Base-by-base conservation (phyloP, 2,113 vertebrate genomes). In the Pygoscelis antarcticus region DNA sequence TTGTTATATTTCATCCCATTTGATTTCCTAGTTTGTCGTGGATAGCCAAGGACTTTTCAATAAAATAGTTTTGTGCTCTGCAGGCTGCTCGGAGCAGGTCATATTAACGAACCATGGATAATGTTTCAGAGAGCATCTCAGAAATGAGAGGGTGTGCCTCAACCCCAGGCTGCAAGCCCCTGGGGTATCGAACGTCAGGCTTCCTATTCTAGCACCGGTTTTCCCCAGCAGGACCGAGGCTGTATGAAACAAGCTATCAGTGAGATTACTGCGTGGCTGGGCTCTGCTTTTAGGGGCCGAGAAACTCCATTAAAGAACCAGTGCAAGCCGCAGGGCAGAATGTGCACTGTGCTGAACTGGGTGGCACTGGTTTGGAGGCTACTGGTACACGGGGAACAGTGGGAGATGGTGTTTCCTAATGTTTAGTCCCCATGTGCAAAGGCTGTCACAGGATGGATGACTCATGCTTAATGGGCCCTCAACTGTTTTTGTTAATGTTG, bases 311-410 rank as follows among this genome's bases (percentile, higher is more conserved):
- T 51, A 29, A 78, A 74, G 49, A 78, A 32, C 9, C 38, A 66
- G 60, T 22, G 23, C 25, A 36, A 71, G 30, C 4, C 86, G 34
- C 38, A 80, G 60, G 64, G 61, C 71, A 49, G 77, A 80, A 22
- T 3, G 29, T 47, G 64, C 20, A 3, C 42, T 54, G 72, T 74
- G 57, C 58, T 91, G 70, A 79, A n/a, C 47, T 16, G 83, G 8
- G 46, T 55, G 71, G 20, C 40, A 34, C 78, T 77, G 58, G 18
- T 77, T 80, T 88, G 90, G 58, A 79, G 58, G 74, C 44, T 76
- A 1, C 19, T 10, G 21, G 38, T 21, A 11, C 61, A 23, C 0
- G 0, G 30, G 30, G 16, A 71, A 27, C 27, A 52, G 61, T 10
- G 42, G 46, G 72, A 88, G 40, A 44, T 27, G 30, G 27, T 23